Evolutionary conservation across 2,888 invertebrate genomes (phyloP).

Genomic region (Atethmia centrago): DNA sequence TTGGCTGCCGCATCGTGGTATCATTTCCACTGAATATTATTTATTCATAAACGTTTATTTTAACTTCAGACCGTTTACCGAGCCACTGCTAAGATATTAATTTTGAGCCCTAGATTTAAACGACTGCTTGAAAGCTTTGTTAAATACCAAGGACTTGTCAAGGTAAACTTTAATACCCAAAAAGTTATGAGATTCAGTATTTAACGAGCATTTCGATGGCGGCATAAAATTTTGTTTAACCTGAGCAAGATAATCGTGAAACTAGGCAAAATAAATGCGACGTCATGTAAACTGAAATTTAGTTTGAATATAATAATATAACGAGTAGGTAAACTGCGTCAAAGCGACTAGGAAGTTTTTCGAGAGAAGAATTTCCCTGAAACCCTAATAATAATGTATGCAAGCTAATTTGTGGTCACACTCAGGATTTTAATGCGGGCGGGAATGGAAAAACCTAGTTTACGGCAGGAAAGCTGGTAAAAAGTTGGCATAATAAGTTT

Average conservation of each 20-base stretch:
- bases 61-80: slow-evolving; percentile 45
- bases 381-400: slow-evolving; percentile 57
- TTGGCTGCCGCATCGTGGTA: not conserved
- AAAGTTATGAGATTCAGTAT: slow-evolving; percentile 42
- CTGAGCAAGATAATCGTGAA: slow-evolving; percentile 42
- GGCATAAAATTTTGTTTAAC: slow-evolving; percentile 32
- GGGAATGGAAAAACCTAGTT: slow-evolving; percentile 64
- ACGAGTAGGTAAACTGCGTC: slow-evolving; percentile 39
- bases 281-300: slow-evolving; percentile 35
- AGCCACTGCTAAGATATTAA: slow-evolving; percentile 59
- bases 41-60: slow-evolving; percentile 63
- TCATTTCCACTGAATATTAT: slow-evolving; percentile 38
- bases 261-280: slow-evolving; percentile 39
- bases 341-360: slow-evolving; percentile 37
- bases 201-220: slow-evolving; percentile 43
- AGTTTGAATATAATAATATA: slow-evolving; percentile 37
- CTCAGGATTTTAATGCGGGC: slow-evolving; percentile 67
- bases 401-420: slow-evolving; percentile 75
- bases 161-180: slow-evolving; percentile 51
- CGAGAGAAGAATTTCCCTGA: slow-evolving; percentile 37
- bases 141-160: slow-evolving; percentile 29
- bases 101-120: slow-evolving; percentile 49
- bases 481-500: slow-evolving; percentile 73
- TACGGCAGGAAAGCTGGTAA: slow-evolving; percentile 58
- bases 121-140: slow-evolving; percentile 46